These are phyloP conservation scores for Limnephilus auricula DNA, from an alignment of 2,888 invertebrate genomes.

Conservation along the genomic window DNA sequence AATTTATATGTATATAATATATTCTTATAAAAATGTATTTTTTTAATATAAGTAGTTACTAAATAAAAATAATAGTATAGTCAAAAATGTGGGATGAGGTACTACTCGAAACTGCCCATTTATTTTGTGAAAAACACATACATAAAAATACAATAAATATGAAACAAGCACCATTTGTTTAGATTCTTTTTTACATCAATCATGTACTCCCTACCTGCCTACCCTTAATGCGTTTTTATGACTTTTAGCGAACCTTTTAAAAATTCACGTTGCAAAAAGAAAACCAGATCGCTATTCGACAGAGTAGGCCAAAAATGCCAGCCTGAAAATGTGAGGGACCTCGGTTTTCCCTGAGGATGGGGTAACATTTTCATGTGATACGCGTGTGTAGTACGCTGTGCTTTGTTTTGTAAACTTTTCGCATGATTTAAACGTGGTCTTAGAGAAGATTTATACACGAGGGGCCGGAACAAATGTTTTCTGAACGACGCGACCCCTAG, in stretches of 20 bases:
- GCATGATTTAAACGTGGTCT: conserved; percentile 42
- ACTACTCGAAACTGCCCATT: too few species aligned
- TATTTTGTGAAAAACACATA: background rate
- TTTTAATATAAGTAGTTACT: too few species aligned
- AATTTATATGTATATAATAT: too few species aligned
- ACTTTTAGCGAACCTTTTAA: conserved; percentile 59
- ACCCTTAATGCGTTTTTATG: conserved; percentile 42
- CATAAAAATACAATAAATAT: background rate
- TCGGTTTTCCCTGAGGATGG: conserved; percentile 21
- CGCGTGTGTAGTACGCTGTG: conserved; percentile 17
- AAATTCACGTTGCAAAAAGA: conserved; percentile 19
- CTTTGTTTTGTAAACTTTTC: conserved; percentile 27
- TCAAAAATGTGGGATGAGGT: too few species aligned
- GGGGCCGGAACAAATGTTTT: conserved; percentile 8
- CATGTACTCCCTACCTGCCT: background rate
- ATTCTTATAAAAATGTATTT: too few species aligned
- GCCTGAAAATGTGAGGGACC: conserved; percentile 47
- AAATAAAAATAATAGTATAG: too few species aligned
- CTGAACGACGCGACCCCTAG: background rate
- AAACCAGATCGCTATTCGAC: conserved; percentile 44
- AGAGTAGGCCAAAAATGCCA: conserved; percentile 50
- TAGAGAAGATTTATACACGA: conserved; percentile 8
- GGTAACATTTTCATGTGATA: conserved; percentile 42
- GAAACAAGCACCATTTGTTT: background rate
- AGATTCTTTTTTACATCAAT: background rate